A percentile compares a stretch with the other conserved stretches of the same genome.
Evolutionary conservation across 2,797 vertebrate genomes (phyloP).

Genomic region (Danio aesculapii): DNA sequence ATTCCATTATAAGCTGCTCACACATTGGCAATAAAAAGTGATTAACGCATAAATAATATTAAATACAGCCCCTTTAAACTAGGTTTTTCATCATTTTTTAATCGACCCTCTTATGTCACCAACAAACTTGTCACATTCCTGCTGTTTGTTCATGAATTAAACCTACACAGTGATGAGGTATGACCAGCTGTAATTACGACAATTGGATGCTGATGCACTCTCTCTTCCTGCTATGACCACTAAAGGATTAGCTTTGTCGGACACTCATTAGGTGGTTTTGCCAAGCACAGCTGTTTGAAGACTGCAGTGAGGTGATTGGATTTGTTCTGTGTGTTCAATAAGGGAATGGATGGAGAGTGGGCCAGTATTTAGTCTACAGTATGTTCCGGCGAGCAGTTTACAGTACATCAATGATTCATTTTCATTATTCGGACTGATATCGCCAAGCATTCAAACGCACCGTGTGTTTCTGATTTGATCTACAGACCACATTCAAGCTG

Average conservation of each 20-base stretch:
- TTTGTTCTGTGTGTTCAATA: conserved; percentile 29
- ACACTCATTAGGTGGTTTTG: conserved; percentile 32
- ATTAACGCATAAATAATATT: no score
- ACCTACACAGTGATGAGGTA: neutral
- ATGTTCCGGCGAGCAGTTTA: neutral
- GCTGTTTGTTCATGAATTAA: neutral
- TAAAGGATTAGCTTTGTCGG: conserved; percentile 33
- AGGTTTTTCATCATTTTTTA: no score
- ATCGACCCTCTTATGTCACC: no score
- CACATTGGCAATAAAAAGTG: no score
- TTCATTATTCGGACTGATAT: neutral
- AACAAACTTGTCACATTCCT: no score
- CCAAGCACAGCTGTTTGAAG: conserved; percentile 40
- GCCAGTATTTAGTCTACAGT: neutral
- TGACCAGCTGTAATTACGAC: conserved; percentile 4
- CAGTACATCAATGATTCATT: conserved; percentile 6
- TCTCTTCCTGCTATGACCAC: conserved; percentile 18
- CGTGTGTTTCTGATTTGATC: conserved; percentile 12
- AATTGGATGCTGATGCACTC: conserved; percentile 6
- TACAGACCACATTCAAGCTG: conserved; percentile 37
- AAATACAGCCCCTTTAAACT: no score
- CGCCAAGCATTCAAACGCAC: neutral
- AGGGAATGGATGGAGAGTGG: neutral
- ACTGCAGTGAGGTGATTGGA: conserved; percentile 31
- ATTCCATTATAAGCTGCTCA: no score